Percentiles rank a stretch among this genome's conserved stretches.
phyloP scores from a whole-genome alignment of 2,888 invertebrate species.

The Sinohyriopsis cumingii region DNA sequence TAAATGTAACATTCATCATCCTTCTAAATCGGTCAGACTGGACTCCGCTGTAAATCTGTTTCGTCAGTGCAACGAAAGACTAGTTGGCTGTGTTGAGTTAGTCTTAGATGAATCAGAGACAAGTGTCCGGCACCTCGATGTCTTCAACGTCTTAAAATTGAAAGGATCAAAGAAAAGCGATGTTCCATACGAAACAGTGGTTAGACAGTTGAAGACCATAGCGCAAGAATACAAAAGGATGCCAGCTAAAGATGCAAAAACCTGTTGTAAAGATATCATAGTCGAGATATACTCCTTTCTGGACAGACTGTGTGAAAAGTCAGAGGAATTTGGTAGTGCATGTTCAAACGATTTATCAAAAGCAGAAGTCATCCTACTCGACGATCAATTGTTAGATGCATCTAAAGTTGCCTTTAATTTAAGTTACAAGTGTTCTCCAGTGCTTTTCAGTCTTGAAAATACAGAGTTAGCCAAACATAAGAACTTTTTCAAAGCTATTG shows the following conservation, averaged over 20 bases:
- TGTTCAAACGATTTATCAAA: constrained; percentile 2
- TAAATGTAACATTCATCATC: no score
- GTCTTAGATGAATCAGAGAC: constrained; percentile 18
- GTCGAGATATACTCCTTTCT: constrained; percentile 7
- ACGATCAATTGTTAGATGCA: constrained; percentile 6
- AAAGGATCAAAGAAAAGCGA: no score
- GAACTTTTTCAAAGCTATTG: constrained; percentile 11
- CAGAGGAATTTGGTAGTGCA: background rate
- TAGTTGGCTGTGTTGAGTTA: constrained; percentile 16
- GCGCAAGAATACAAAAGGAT: constrained; percentile 3
- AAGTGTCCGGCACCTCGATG: no score
- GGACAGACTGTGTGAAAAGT: background rate
- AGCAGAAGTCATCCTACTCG: constrained; percentile 17
- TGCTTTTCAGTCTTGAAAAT: constrained; percentile 11
- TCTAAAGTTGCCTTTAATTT: constrained; percentile 17
- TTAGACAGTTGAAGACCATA: constrained; percentile 1
- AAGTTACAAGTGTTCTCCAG: constrained; percentile 13
- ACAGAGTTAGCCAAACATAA: constrained; percentile 1
- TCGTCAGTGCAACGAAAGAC: background rate
- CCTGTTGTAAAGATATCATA: background rate
- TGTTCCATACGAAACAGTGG: background rate
- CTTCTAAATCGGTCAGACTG: constrained; percentile 2
- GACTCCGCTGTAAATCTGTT: constrained; percentile 22
- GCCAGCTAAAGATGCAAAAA: no score
- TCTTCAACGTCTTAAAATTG: no score